Evolutionary conservation across 1,140 invertebrate genomes (phyloP), one percentile per base, ranked within the genome.

Genomic region (Hylyphantes graminicola): DNA sequence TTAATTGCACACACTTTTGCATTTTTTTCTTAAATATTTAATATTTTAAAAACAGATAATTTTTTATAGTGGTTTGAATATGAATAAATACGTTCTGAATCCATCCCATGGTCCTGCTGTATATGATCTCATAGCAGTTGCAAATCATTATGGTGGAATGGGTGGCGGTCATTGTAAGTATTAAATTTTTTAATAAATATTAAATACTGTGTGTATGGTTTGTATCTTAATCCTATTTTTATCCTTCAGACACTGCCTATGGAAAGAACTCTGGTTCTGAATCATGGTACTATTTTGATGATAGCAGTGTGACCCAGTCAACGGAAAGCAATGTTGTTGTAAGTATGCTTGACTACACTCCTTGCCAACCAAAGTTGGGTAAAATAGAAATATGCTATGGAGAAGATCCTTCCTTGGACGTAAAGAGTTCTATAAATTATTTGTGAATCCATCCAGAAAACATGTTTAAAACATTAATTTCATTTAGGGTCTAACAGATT

Each of bases 221-320:
- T 68, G 4, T 68, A 50, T 68, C 9, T 35, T 0, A 68, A 12
- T 68, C 9, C 8, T 65, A 35, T 68, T 68, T 48, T 70, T 79
- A 57, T 35, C 76, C 85, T 88, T 70, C 86, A 91, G 90, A 92
- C 86, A 93, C 92, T 19, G 91, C 92, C 1, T 92, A 89, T 88
- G 91, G 89, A 11, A 91, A 91, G 87, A 92, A 92, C 87, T 89
- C 89, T 64, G 87, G 88, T 53, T 89, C 89, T 79, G 82, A 88
- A 15, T 86, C 88, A n/a, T 93, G 92, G 93, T 91, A 91, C 87
- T 90, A 91, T 78, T 93, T 93, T 89, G 92, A 93, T 88, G 93
- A 93, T 87, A 91, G 90, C 15, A 89, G 87, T 86, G 92, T 92
- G 7, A 85, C 85, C 15, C 21, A 61, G 12, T 77, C 86, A 9